Evolutionary conservation across 2,797 vertebrate species (phyloP), one percentile per base, ranked within the genome.

Genomic region (Sorex maritimensis): DNA sequence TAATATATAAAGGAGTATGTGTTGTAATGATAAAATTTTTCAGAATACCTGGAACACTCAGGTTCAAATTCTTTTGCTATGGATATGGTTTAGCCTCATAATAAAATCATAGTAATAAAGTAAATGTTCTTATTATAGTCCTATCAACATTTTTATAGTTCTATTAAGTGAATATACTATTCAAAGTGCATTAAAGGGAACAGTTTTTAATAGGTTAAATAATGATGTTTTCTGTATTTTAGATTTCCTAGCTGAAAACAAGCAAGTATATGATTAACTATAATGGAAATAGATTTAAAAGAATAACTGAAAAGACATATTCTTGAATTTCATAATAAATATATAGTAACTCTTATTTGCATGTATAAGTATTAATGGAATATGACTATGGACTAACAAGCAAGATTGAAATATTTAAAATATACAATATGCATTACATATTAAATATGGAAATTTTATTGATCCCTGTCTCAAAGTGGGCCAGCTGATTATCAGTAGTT

Each of bases 71-170:
- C 81, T 96, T 3, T 82, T 95, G 30, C 61, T 91, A n/a, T 95
- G 52, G 82, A 82, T 97, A 85, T 44, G 93, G 58, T 96, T 97
- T 97, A 96, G 95, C 81, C 78, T 94, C 14, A 67, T 86, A 63
- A 82, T 80, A 87, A 97, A 93, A 98, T 98, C 96, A 97, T 83
- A 95, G 46, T 49, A 95, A 12, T 97, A 96, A 97, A 97, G 86
- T 94, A 97, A 98, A 98, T 97, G 93, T 96, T 95, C 95, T 97
- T 61, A 94, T 97, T 96, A 95, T 73, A 82, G 93, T 34, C 85
- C 81, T 52, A 44, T 55, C 73, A 95, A 90, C 52, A 78, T 89
- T 72, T 92, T 92, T 94, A 96, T 92, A 93, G 80, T n/a, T 46
- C 38, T 95, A 19, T 55, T 96, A 92, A 88, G 58, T 84, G 65